These are phyloP conservation scores for Podarcis muralis DNA, from an alignment of 2,113 vertebrate species.

Conservation along the genomic window DNA sequence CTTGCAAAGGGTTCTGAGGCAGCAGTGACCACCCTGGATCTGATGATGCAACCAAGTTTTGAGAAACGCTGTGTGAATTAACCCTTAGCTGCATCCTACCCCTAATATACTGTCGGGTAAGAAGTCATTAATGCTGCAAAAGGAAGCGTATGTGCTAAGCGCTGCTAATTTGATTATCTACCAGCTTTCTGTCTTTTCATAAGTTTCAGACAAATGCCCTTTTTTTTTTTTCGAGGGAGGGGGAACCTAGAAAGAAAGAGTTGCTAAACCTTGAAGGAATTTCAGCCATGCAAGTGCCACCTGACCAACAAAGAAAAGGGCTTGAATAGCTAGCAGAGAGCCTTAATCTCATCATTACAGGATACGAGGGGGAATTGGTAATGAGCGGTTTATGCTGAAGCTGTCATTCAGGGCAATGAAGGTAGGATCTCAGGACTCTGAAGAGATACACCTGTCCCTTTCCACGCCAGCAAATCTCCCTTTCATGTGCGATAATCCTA, in stretches of 20 bases:
- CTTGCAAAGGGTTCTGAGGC: not conserved
- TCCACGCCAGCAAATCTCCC: conserved; percentile 57
- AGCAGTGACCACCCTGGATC: not conserved
- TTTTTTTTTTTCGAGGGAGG: conserved; percentile 16
- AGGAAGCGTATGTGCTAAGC: conserved; percentile 55
- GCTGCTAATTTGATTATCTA: conserved; percentile 69
- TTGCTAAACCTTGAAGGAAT: conserved; percentile 56
- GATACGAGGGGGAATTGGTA: conserved; percentile 62
- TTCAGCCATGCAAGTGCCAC: conserved; percentile 54
- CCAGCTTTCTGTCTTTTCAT: conserved; percentile 58
- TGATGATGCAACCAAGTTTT: not conserved
- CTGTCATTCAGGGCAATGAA: conserved; percentile 54
- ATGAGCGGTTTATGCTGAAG: conserved; percentile 50
- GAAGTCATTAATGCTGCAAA: conserved; percentile 15
- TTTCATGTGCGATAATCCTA: conserved; percentile 65
- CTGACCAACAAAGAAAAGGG: conserved; percentile 30
- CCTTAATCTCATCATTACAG: conserved; percentile 62
- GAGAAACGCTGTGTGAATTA: not conserved
- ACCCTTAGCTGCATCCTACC: conserved; percentile 20
- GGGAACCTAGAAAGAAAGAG: conserved; percentile 56
- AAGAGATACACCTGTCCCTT: conserved; percentile 65
- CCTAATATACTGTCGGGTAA: not conserved
- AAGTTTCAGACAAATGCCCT: conserved; percentile 58
- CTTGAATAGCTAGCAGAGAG: conserved; percentile 52
- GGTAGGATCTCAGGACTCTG: conserved; percentile 47